Evolutionary conservation across 2,113 vertebrate genomes (phyloP).

Genomic region (Lamprologus ornatipinnis): DNA sequence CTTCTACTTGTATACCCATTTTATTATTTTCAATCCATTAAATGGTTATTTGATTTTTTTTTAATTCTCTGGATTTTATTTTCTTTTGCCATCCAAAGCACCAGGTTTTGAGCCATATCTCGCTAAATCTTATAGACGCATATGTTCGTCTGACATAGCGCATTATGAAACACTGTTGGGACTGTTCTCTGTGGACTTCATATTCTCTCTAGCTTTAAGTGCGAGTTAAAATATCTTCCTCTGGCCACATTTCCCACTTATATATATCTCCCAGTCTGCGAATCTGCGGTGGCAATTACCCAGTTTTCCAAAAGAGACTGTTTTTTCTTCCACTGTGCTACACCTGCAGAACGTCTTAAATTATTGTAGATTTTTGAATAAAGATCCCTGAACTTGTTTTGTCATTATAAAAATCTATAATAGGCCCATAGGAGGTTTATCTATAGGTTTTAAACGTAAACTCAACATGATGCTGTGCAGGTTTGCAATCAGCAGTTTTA

Average conservation of each 20-base stretch:
- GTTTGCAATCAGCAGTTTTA: constrained; percentile 53
- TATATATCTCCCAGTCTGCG: neutral
- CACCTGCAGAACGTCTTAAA: neutral
- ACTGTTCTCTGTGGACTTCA: neutral
- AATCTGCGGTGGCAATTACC: neutral
- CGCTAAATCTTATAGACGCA: neutral
- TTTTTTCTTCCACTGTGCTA: constrained; percentile 7
- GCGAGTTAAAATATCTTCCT: neutral
- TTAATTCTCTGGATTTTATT: neutral
- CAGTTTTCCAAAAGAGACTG: neutral
- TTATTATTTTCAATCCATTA: neutral
- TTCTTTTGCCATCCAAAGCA: neutral
- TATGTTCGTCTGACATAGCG: neutral
- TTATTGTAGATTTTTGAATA: constrained; percentile 16
- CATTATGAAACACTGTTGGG: neutral
- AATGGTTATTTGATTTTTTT: neutral
- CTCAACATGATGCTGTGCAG: constrained; percentile 7
- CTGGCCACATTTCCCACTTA: neutral
- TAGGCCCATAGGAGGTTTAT: neutral
- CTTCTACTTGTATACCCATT: neutral
- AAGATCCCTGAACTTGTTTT: neutral
- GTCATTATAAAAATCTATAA: neutral
- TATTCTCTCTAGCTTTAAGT: neutral
- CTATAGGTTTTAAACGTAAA: constrained; percentile 2
- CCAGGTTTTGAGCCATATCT: neutral